Percentiles rank a stretch among this genome's conserved stretches.
Conservation (phyloP, 2,888 invertebrate genomes). For the Caenorhabditis doughertyi region DNA sequence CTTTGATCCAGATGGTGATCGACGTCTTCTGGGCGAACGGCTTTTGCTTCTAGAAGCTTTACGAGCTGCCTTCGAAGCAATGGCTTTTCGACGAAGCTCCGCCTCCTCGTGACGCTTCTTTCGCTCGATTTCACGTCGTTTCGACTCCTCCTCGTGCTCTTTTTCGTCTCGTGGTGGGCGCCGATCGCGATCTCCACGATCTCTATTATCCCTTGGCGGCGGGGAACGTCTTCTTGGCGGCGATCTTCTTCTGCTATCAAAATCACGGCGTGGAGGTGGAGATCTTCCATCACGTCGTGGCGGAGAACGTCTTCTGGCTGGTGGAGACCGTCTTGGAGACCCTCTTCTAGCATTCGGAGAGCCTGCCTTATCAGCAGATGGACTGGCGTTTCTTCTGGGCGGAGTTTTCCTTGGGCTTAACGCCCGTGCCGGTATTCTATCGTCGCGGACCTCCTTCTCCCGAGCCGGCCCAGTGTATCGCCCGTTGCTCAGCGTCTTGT, state of each 20-base stretch:
- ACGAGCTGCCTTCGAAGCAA: not conserved
- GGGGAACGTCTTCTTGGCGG: slow-evolving; percentile 37
- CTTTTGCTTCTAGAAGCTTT: slow-evolving; percentile 2
- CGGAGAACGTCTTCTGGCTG: slow-evolving; percentile 24
- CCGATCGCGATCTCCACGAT: slow-evolving; percentile 31
- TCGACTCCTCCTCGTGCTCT: slow-evolving; percentile 64
- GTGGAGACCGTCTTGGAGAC: slow-evolving; percentile 11
- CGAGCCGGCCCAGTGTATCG: slow-evolving; percentile 66
- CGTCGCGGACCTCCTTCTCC: slow-evolving; percentile 68
- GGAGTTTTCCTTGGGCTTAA: slow-evolving; percentile 64
- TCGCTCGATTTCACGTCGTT: slow-evolving; percentile 53
- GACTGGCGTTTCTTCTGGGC: slow-evolving; percentile 45
- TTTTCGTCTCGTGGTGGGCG: slow-evolving; percentile 42
- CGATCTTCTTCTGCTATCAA: slow-evolving; percentile 3
- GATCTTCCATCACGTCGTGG: slow-evolving; percentile 23
- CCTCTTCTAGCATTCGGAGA: not conserved
- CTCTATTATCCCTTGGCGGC: slow-evolving; percentile 14
- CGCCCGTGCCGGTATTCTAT: slow-evolving; percentile 63
- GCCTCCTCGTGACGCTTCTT: slow-evolving; percentile 57
- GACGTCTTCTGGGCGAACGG: slow-evolving; percentile 11
- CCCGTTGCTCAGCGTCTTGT: slow-evolving; percentile 66
- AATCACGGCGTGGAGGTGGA: too few relatives aligned
- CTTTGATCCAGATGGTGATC: not conserved
- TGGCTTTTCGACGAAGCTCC: slow-evolving; percentile 34
- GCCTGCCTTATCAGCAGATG: not conserved